Percentiles rank a stretch among this genome's conserved stretches.
Conservation (phyloP, 2,797 vertebrate species). For the Threskiornis aethiopicus region DNA sequence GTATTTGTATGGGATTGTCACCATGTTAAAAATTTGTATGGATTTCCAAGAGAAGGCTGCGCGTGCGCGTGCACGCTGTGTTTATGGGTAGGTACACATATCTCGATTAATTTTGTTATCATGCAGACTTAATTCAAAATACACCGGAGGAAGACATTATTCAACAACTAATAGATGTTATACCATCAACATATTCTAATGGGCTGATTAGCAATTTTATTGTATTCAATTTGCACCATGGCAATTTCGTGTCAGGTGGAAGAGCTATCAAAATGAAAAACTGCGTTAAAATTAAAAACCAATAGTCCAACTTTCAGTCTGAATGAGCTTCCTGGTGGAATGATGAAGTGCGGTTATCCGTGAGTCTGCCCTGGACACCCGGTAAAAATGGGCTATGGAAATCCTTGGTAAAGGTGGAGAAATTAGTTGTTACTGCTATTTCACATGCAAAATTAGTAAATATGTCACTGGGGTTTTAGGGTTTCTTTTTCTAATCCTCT, state of each 20-base stretch:
- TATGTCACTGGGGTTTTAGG: background rate
- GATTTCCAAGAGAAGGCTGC: background rate
- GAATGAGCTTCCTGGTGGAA: constrained; percentile 64
- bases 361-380: background rate
- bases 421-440: background rate
- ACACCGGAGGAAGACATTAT: constrained; percentile 47
- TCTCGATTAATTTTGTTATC: constrained; percentile 45
- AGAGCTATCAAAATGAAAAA: constrained; percentile 79
- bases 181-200: constrained; percentile 72
- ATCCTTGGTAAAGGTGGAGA: background rate
- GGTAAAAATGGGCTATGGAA: background rate
- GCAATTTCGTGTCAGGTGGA: constrained; percentile 73
- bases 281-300: constrained; percentile 76
- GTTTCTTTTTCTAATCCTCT: background rate
- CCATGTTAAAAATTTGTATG: background rate
- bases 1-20: background rate
- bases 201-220: constrained; percentile 77
- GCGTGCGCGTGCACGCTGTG: rapidly evolving
- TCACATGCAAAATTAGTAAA: background rate
- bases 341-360: constrained; percentile 45
- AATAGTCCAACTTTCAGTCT: constrained; percentile 74
- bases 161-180: constrained; percentile 70
- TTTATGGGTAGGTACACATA: background rate
- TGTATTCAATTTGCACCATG: constrained; percentile 76
- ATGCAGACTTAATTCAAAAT: constrained; percentile 60